phyloP scores from a whole-genome alignment of 2,888 invertebrate species.

The Panopea generosa region DNA sequence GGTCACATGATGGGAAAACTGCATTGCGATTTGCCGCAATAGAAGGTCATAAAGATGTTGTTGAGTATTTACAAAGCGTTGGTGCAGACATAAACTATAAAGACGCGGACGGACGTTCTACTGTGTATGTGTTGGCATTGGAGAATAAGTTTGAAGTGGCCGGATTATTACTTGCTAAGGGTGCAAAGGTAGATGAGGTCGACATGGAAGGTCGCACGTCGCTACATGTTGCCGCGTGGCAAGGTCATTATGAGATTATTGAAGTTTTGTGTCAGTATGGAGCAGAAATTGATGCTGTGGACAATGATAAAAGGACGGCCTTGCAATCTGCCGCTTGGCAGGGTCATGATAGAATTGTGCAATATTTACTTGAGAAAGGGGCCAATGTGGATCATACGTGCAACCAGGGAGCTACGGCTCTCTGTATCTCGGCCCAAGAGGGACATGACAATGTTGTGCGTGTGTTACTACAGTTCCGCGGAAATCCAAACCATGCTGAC shows the following conservation, averaged over 20 bases:
- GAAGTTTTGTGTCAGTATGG: conserved; percentile 93
- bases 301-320: conserved; percentile 90
- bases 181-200: conserved; percentile 93
- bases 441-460: conserved; percentile 97
- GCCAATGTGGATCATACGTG: conserved; percentile 95
- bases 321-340: conserved; percentile 98
- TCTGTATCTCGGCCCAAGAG: conserved; percentile 97
- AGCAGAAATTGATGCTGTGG: conserved; percentile 91
- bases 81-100: conserved; percentile 93
- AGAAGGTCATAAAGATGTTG: conserved; percentile 90
- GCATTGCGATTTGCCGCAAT: conserved; percentile 90
- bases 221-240: conserved; percentile 92
- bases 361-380: conserved; percentile 91
- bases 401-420: conserved; percentile 97
- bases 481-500: conserved; percentile 86
- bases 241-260: conserved; percentile 97
- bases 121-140: conserved; percentile 94
- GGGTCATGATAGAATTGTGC: conserved; percentile 94
- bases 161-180: conserved; percentile 87
- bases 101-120: conserved; percentile 96
- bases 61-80: conserved; percentile 85
- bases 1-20: conserved; percentile 90
- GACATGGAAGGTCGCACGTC: conserved; percentile 95
- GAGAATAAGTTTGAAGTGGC: conserved; percentile 83
- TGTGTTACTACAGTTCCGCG: conserved; percentile 86